phyloP scores from a whole-genome alignment of 2,797 vertebrate genomes.

The Phylloscopus collybita region DNA sequence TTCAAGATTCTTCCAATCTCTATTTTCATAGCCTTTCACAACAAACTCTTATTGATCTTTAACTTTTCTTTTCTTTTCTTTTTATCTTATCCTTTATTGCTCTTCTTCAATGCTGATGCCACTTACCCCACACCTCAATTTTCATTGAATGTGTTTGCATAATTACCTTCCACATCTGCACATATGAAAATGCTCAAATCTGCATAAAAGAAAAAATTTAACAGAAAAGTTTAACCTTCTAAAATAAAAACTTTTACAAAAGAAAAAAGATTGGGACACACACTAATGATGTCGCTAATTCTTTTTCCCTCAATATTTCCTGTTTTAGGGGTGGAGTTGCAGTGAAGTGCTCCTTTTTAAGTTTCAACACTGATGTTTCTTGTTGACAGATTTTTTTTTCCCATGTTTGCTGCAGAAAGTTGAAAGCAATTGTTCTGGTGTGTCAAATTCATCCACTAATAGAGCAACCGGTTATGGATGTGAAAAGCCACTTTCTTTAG shows the following conservation, averaged over 20 bases:
- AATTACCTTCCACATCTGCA: neutral
- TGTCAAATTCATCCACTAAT: neutral
- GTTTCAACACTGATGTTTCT: neutral
- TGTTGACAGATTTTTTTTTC: neutral
- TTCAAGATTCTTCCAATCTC: neutral
- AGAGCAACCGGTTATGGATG: neutral
- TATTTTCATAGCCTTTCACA: neutral
- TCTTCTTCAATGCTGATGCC: neutral
- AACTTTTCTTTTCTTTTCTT: neutral
- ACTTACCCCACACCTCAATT: accelerated
- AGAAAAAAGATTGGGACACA: neutral
- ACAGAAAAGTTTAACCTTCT: neutral
- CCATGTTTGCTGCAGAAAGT: neutral
- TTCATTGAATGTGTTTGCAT: neutral
- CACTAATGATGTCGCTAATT: neutral
- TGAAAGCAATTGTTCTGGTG: neutral
- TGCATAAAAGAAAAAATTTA: neutral
- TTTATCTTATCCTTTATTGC: neutral
- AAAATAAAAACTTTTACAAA: neutral
- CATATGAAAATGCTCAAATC: neutral
- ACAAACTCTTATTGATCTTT: neutral
- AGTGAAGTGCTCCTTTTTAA: neutral
- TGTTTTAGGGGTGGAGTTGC: neutral
- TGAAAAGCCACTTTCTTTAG: neutral
- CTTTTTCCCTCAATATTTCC: neutral